Evolutionary conservation across 1,140 invertebrate genomes (phyloP), one percentile per base, ranked within the genome.

Genomic region (Ceratitis capitata): DNA sequence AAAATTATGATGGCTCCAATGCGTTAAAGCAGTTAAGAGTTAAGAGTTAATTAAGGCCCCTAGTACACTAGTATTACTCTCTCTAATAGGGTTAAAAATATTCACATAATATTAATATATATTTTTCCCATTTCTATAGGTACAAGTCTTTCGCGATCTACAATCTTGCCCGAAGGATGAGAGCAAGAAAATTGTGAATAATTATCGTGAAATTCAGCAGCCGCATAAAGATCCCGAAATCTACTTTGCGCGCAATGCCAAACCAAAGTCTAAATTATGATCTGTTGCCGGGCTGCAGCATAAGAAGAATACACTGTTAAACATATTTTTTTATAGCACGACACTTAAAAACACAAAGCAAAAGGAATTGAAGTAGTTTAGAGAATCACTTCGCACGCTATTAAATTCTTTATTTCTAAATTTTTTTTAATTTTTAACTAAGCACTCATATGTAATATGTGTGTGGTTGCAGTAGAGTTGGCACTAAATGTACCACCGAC

Each of bases 221-320:
- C 90, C 91, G 53, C 85, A 88, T 51, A 90, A 89, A 85, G 88
- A 91, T 88, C 91, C 91, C 5, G 90, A 92, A 86, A 89, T 92
- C 84, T 89, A 90, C 74, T 92, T 92, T 32, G 91, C 91, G 6
- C 89, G 91, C 83, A 92, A 92, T 86, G 90, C 89, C 82, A 90
- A 90, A 64, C 89, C 89, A 82, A 92, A 92, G 86, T 91, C 91
- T 47, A 92, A 92, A 86, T 90, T 92, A 89, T 92, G 89, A 92
- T 85, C 69, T 58, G 53, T 53, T 49, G 32, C 26, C 35, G 49
- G 16, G 29, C 29, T 35, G 32, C 32, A 69, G 7, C 6, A 32
- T 19, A 19, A 61, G 32, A 69, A 19, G 61, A 69, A 61, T 12
- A 56, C 51, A 56, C n/a, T 19, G 16, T 53, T 53, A 56, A 19